Conservation (phyloP, 2,888 invertebrate species). For the Harmothoe impar region DNA sequence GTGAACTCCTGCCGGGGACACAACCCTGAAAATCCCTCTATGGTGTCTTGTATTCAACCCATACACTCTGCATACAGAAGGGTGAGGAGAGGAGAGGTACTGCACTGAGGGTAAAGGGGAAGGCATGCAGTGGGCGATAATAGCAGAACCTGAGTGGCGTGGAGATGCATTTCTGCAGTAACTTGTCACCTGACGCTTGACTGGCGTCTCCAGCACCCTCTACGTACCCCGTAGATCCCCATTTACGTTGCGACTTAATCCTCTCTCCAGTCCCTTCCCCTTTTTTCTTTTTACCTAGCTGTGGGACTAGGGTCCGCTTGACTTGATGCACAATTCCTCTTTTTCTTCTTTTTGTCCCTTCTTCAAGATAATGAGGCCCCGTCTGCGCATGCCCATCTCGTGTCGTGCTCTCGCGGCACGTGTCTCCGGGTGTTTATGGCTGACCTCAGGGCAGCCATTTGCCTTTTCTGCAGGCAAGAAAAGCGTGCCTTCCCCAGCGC, state of each 20-base stretch:
- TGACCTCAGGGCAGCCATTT: neutral
- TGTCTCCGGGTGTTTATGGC: constrained; percentile 6
- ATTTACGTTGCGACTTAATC: neutral
- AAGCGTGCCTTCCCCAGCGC: constrained; percentile 16
- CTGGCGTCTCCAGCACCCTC: neutral
- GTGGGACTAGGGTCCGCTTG: neutral
- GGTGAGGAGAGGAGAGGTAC: neutral
- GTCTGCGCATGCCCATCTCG: constrained; percentile 14
- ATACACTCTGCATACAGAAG: neutral
- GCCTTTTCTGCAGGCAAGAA: neutral
- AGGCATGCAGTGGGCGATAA: neutral
- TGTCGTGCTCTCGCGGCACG: constrained; percentile 24
- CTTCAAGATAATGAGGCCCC: neutral
- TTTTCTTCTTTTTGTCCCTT: neutral
- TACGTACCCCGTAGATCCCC: neutral
- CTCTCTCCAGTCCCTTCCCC: neutral
- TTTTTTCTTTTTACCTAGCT: neutral
- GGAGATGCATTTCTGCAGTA: neutral
- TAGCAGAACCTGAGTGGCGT: neutral
- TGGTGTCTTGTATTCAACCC: neutral
- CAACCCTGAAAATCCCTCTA: neutral
- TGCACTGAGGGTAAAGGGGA: neutral
- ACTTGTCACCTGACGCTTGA: neutral
- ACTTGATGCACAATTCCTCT: neutral
- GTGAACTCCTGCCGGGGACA: neutral